Evolutionary conservation across 2,888 invertebrate genomes (phyloP).

Genomic region (Cephus sareptanus): DNA sequence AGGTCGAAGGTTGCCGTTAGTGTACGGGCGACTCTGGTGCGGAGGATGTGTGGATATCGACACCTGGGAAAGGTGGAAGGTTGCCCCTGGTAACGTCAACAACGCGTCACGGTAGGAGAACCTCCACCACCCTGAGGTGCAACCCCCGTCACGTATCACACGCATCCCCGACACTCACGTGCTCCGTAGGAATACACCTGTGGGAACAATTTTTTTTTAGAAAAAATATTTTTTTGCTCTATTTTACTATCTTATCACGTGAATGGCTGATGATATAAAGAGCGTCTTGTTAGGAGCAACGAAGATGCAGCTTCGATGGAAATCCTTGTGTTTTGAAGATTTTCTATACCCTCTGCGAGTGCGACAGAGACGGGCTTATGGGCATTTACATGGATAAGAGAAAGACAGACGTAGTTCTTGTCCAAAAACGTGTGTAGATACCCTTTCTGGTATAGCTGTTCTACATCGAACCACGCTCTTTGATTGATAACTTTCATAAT

Average conservation of each 20-base stretch:
- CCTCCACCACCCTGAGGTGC: not conserved
- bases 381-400: not conserved
- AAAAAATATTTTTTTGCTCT: not conserved
- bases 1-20: not conserved
- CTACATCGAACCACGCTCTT: not conserved
- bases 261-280: not conserved
- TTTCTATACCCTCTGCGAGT: not conserved
- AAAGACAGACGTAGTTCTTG: not conserved
- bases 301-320: not conserved
- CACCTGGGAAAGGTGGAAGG: constrained; percentile 52
- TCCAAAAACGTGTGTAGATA: not conserved
- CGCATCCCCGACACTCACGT: constrained; percentile 3
- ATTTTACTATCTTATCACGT: not conserved
- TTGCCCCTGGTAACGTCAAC: constrained; percentile 63
- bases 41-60: constrained; percentile 52
- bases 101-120: constrained; percentile 41
- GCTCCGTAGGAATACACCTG: not conserved
- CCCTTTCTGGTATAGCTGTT: not conserved
- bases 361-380: not conserved
- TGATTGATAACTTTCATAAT: not conserved
- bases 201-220: not conserved
- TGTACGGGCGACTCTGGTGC: not conserved
- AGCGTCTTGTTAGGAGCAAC: not conserved
- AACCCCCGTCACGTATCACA: constrained; percentile 6
- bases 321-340: not conserved